Evolutionary conservation across 1,140 invertebrate genomes (phyloP), one percentile per base, ranked within the genome.

Genomic region (Leguminivora glycinivorella): DNA sequence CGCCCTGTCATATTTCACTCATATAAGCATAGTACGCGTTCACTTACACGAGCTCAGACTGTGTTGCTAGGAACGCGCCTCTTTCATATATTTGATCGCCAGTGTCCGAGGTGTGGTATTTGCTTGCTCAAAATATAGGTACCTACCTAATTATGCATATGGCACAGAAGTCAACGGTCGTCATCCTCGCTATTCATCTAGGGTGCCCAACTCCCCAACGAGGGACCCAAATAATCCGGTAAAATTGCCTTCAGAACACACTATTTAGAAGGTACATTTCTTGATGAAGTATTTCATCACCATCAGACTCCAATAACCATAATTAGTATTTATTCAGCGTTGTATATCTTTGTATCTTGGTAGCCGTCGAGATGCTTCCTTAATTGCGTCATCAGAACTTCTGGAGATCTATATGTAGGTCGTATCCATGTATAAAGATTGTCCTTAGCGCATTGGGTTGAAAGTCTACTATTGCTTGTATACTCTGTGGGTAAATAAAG

Each of bases 401-500:
- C 58, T 63, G 58, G 17, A 29, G 58, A 9, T 63, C 58, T 22
- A 52, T 52, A 52, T 47, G 43, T 47, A 52, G 47, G 47, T 22
- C 19, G n/a, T 12, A 38, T 38, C 6, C 17, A 3, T 52, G 19
- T 52, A 52, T 52, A 10, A 22, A 6, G 22, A 22, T 52, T 17
- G 19, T 52, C 47, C 19, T 52, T 52, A 22, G 4, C 6, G 7
- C 69, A 68, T 74, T 74, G 68, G 56, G 66, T 72, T 69, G 73
- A 76, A 69, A 68, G 71, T 77, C 74, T 52, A 1, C 22, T 52
- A 52, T 52, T 52, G 47, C n/a, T 22, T n/a, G 10, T 9, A n/a
- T n/a, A n/a, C n/a, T n/a, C n/a, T 19, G 17, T 22, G 19, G 47
- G 17, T 22, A n/a, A 40, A 19, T 17, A 52, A 22, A 52, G n/a